A percentile compares a stretch with the other conserved stretches of the same genome.
Conservation (phyloP, 2,797 vertebrate genomes). For the Rhyacichthys aspro region DNA sequence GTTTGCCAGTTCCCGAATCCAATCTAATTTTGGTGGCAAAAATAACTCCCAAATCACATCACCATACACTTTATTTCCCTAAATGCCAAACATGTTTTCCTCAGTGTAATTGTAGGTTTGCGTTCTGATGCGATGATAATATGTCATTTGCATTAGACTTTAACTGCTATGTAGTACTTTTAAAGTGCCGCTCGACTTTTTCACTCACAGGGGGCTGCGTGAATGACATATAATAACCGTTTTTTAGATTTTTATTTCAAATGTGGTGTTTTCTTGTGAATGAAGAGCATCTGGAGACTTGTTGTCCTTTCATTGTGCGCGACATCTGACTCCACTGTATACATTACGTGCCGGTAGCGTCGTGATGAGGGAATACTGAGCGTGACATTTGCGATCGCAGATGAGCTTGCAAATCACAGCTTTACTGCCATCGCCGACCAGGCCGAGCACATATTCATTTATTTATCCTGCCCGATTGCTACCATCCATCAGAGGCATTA, state of each 20-base stretch:
- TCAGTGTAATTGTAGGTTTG: not conserved
- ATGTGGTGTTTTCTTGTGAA: slow-evolving; percentile 19
- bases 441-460: slow-evolving; percentile 73
- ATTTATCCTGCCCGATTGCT: slow-evolving; percentile 81
- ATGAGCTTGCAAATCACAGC: slow-evolving; percentile 79
- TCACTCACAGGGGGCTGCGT: not conserved
- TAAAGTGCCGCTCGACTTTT: not conserved
- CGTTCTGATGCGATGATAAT: not conserved
- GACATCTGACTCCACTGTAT: slow-evolving; percentile 47
- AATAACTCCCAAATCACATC: no score
- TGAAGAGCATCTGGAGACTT: slow-evolving; percentile 17
- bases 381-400: slow-evolving; percentile 74
- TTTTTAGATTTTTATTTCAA: not conserved
- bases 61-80: no score
- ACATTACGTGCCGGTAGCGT: slow-evolving; percentile 40
- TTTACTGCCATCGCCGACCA: slow-evolving; percentile 69
- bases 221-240: not conserved
- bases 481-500: slow-evolving; percentile 75
- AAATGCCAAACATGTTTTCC: not conserved
- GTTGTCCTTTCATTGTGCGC: slow-evolving; percentile 38
- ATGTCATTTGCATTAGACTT: slow-evolving; percentile 6
- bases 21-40: no score
- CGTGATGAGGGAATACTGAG: slow-evolving; percentile 62
- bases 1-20: no score
- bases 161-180: not conserved